A percentile compares a stretch with the other conserved stretches of the same genome.
Evolutionary conservation across 2,113 vertebrate genomes (phyloP).

Genomic region (Patagioenas fasciata): DNA sequence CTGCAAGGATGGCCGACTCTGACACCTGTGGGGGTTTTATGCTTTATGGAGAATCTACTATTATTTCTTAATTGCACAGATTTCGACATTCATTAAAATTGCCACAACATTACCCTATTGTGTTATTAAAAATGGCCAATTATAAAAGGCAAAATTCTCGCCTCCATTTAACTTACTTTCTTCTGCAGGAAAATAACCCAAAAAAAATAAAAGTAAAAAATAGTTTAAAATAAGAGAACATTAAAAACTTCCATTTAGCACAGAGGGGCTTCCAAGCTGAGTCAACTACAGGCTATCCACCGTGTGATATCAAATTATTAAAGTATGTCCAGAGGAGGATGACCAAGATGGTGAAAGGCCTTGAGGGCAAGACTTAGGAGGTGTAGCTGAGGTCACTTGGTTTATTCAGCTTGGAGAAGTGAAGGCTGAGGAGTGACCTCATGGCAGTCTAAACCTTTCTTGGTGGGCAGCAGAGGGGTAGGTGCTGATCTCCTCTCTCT

Average conservation of each 20-base stretch:
- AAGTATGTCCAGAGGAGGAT: neutral
- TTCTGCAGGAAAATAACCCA: neutral
- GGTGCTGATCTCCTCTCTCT: neutral
- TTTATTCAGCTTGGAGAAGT: neutral
- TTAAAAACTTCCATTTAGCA: neutral
- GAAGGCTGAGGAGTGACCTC: neutral
- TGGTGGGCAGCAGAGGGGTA: accelerated
- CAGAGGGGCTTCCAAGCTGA: neutral
- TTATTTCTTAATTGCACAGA: neutral
- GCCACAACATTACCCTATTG: neutral
- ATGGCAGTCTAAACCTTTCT: accelerated
- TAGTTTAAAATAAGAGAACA: too few relatives aligned
- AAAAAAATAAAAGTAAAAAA: neutral
- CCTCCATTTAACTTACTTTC: neutral
- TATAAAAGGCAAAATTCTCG: neutral
- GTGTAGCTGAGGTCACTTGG: neutral
- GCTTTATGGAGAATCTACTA: neutral
- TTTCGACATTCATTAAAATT: neutral
- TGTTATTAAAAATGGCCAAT: neutral
- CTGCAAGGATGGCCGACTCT: neutral
- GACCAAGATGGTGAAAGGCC: neutral
- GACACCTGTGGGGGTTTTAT: neutral
- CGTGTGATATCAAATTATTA: neutral
- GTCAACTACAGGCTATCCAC: neutral
- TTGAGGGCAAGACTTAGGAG: accelerated